Evolutionary conservation across 2,797 vertebrate species (phyloP), one percentile per base, ranked within the genome.

Genomic region (Alca torda): DNA sequence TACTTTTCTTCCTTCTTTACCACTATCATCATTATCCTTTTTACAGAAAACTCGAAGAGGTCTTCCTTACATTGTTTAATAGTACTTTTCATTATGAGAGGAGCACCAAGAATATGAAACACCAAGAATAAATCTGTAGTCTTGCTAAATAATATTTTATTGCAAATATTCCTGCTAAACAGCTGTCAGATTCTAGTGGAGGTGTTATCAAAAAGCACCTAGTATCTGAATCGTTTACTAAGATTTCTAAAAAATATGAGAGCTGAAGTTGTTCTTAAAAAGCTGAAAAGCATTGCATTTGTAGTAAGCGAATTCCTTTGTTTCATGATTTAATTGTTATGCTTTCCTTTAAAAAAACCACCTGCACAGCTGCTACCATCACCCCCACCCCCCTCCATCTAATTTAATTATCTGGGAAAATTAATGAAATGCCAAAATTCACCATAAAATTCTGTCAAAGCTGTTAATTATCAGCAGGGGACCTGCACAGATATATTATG

Each of bases 301-400:
- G 43, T 39, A 45, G 16, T 25, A 61, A 84, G 25, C 4, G 54
- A 56, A 3, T 61, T 45, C 11, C 3, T 84, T 56, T 65, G 8
- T 65, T 88, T 83, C 15, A 23, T 69, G 33, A 43, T 59, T 81
- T 65, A 31, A 77, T 89, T 74, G 28, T 69, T 73, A 33, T 4
- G 1, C 18, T 86, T 85, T 37, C 12, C 16, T 86, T 81, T 53
- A 78, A 93, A 65, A 75, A 63, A 10, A 6, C 2, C 39, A 59
- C 9, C 16, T 74, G 14, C 39, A 45, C 7, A 65, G 18, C 19
- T 50, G 21, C 4, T 65, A 51, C 17, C 11, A 11, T 21, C 46
- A 37, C 5, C 31, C 11, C 5, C 4, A 31, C 1, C 5, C 2
- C 1, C 0, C 23, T 56, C 8, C 41, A 35, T 30, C 35, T 85